phyloP scores from a whole-genome alignment of 2,888 invertebrate genomes.

The Tenthredo distinguenda region DNA sequence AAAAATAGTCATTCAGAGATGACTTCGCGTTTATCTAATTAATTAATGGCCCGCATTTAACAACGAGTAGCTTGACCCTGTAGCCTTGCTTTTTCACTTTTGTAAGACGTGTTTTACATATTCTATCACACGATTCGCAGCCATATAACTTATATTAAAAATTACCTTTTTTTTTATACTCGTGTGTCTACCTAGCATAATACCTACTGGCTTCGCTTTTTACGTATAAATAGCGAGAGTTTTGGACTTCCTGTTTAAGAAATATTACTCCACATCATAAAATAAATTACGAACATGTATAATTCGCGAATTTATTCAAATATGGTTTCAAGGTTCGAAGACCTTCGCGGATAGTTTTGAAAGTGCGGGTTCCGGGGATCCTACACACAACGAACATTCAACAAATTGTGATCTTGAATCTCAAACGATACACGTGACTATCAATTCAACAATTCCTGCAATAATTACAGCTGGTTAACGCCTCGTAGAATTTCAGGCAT shows the following conservation, averaged over 20 bases:
- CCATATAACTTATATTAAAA: not conserved
- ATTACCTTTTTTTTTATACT: not conserved
- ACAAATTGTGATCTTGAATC: not conserved
- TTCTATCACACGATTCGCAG: not conserved
- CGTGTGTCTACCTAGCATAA: no score
- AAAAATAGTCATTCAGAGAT: not conserved
- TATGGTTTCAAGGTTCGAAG: not conserved
- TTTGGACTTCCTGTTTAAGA: not conserved
- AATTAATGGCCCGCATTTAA: not conserved
- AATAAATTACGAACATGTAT: not conserved
- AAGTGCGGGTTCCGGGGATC: not conserved
- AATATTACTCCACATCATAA: not conserved
- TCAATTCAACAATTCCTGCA: not conserved
- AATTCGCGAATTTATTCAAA: not conserved
- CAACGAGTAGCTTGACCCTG: not conserved
- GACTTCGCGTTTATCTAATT: not conserved
- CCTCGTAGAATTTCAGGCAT: not conserved
- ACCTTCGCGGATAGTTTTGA: not conserved
- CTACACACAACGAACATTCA: not conserved
- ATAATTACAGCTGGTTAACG: slow-evolving; percentile 1
- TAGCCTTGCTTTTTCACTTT: not conserved
- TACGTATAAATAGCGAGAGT: not conserved
- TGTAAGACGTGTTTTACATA: not conserved
- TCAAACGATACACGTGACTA: not conserved
- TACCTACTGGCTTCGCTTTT: not conserved